phyloP scores from a whole-genome alignment of 2,888 invertebrate species.

The Abrostola tripartita region DNA sequence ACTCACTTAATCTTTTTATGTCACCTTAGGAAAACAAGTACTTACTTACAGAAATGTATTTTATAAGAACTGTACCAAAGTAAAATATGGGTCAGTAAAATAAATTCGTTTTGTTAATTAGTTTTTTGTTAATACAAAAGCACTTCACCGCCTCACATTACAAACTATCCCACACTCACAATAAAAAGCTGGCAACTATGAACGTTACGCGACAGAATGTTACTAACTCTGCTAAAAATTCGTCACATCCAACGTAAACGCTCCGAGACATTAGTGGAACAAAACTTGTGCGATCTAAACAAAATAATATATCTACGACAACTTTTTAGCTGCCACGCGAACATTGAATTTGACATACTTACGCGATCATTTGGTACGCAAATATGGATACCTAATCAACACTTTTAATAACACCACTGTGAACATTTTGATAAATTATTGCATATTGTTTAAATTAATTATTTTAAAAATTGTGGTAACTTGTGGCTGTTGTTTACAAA shows the following conservation, averaged over 20 bases:
- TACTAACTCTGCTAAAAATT: conserved; percentile 71
- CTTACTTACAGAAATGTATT: conserved; percentile 4
- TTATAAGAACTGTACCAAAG: neutral
- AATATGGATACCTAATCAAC: neutral
- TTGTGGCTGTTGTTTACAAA: neutral
- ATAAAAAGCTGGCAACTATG: conserved; percentile 45
- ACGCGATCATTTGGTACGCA: neutral
- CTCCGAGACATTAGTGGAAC: conserved; percentile 58
- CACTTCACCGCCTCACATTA: conserved; percentile 23
- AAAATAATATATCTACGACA: conserved; percentile 36
- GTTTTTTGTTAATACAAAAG: conserved; percentile 5
- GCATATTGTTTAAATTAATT: neutral
- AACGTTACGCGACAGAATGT: conserved; percentile 66
- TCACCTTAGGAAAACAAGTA: neutral
- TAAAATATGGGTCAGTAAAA: neutral
- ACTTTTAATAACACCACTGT: neutral
- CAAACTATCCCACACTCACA: conserved; percentile 39
- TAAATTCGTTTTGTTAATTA: conserved; percentile 1
- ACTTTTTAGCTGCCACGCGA: conserved; percentile 16
- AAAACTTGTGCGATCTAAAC: conserved; percentile 38
- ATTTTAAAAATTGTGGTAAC: neutral
- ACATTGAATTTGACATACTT: conserved; percentile 10
- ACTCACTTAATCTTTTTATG: conserved; percentile 24
- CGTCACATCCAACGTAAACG: conserved; percentile 65
- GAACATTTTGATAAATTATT: neutral